phyloP scores from a whole-genome alignment of 2,797 vertebrate genomes.

The Melanotaenia trifasciata region DNA sequence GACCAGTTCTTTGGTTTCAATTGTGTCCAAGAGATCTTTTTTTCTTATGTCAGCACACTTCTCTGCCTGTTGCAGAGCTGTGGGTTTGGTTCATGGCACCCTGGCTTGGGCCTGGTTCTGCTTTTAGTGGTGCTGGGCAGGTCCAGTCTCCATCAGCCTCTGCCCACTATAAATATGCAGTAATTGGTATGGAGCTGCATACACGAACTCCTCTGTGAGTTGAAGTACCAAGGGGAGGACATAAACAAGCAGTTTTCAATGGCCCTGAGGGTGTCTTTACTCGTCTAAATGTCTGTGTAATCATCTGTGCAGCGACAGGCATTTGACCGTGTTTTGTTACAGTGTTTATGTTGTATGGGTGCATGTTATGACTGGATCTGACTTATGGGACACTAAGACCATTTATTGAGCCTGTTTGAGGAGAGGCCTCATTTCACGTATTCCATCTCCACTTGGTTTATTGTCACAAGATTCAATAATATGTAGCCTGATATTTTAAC shows the following conservation, averaged over 20 bases:
- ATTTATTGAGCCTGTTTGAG: slow-evolving; percentile 45
- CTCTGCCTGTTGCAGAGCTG: slow-evolving; percentile 53
- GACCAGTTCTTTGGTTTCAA: slow-evolving; percentile 69
- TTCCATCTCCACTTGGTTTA: slow-evolving; percentile 59
- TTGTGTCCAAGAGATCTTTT: slow-evolving; percentile 60
- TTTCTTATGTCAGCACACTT: slow-evolving; percentile 72
- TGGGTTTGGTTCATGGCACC: slow-evolving; percentile 66
- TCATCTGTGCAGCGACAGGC: slow-evolving; percentile 60
- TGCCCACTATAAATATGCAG: slow-evolving; percentile 63
- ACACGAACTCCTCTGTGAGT: slow-evolving; percentile 54
- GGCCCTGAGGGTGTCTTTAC: slow-evolving; percentile 57
- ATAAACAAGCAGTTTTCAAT: slow-evolving; percentile 55
- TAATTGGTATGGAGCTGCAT: slow-evolving; percentile 68
- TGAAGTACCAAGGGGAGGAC: slow-evolving; percentile 63
- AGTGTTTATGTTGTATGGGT: slow-evolving; percentile 63
- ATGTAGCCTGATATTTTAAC: slow-evolving; percentile 66
- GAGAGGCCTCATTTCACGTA: slow-evolving; percentile 47
- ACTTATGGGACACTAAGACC: slow-evolving; percentile 28
- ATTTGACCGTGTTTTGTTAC: slow-evolving; percentile 59
- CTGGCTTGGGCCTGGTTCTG: slow-evolving; percentile 44
- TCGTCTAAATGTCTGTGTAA: slow-evolving; percentile 59
- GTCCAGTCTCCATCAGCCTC: slow-evolving; percentile 53
- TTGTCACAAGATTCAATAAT: slow-evolving; percentile 60
- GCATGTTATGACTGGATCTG: slow-evolving; percentile 68
- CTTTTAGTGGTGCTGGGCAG: slow-evolving; percentile 63